These are phyloP conservation scores for Omphaloscelis lunosa DNA, from an alignment of 2,888 invertebrate genomes.

Conservation along the genomic window DNA sequence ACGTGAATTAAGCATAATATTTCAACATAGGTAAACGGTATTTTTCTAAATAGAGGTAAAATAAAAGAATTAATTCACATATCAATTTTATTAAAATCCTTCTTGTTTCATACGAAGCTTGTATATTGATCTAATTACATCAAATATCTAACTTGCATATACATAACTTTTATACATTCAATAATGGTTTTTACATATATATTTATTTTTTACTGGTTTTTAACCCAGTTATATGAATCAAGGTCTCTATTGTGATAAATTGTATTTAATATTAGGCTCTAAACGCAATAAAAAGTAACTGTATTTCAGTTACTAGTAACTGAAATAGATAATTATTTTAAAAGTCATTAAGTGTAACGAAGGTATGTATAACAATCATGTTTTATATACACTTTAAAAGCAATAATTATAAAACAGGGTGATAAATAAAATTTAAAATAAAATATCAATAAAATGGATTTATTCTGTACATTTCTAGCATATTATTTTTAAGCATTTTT, in stretches of 20 bases:
- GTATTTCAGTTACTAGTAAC: too few relatives aligned
- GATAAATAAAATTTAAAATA: neutral
- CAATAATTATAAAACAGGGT: slow-evolving; percentile 1
- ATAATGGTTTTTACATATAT: slow-evolving; percentile 67
- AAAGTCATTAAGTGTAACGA: neutral
- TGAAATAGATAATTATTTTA: neutral
- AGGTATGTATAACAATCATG: neutral
- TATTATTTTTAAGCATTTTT: slow-evolving; percentile 37
- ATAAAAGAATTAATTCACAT: slow-evolving; percentile 76
- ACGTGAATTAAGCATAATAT: too few relatives aligned
- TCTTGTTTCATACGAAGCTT: slow-evolving; percentile 88
- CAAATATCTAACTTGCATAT: slow-evolving; percentile 85
- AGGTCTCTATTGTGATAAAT: slow-evolving; percentile 34
- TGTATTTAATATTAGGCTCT: slow-evolving; percentile 57
- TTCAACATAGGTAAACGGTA: too few relatives aligned
- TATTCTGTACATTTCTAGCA: slow-evolving; percentile 35
- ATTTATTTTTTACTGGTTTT: slow-evolving; percentile 40
- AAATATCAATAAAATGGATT: neutral
- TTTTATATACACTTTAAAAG: neutral
- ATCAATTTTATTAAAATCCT: slow-evolving; percentile 89
- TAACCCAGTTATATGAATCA: slow-evolving; percentile 28
- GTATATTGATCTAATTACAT: slow-evolving; percentile 89
- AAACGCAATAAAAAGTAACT: slow-evolving; percentile 47
- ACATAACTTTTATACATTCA: slow-evolving; percentile 75
- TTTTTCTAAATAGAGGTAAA: slow-evolving; percentile 4